Conservation (phyloP, 2,113 vertebrate species). For the Salvelinus namaycush region DNA sequence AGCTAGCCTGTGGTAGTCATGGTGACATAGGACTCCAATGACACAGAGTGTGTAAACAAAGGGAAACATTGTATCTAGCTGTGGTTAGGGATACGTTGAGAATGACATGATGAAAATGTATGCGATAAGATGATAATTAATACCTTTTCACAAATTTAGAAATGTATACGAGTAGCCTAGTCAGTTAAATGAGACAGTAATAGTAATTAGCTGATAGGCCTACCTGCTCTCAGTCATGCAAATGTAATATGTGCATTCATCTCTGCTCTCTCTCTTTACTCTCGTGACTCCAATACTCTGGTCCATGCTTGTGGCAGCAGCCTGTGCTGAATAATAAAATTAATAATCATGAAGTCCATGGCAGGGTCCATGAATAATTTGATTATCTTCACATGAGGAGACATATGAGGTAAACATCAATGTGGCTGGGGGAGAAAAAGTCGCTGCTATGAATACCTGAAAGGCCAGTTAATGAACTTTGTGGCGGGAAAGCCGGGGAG, state of each 20-base stretch:
- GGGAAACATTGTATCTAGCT: too few species aligned
- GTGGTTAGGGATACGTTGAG: too few species aligned
- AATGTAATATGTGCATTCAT: neutral
- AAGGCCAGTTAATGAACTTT: neutral
- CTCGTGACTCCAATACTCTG: neutral
- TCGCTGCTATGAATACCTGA: neutral
- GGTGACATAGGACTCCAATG: too few species aligned
- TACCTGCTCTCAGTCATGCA: neutral
- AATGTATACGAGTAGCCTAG: too few species aligned
- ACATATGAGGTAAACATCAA: constrained; percentile 3
- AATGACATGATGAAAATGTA: too few species aligned
- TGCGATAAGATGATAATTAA: too few species aligned
- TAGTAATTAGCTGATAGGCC: neutral
- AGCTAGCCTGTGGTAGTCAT: too few species aligned
- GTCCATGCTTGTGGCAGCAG: neutral
- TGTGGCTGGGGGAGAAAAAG: neutral
- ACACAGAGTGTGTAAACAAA: too few species aligned
- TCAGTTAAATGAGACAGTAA: too few species aligned
- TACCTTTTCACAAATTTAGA: too few species aligned
- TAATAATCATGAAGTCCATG: constrained; percentile 27
- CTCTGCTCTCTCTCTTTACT: neutral
- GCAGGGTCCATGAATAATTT: constrained; percentile 33
- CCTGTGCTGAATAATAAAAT: constrained; percentile 18
- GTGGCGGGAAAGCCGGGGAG: too few species aligned
- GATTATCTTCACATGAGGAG: constrained; percentile 15